Evolutionary conservation across 2,113 vertebrate species (phyloP).

Genomic region (Dermatemys mawii): DNA sequence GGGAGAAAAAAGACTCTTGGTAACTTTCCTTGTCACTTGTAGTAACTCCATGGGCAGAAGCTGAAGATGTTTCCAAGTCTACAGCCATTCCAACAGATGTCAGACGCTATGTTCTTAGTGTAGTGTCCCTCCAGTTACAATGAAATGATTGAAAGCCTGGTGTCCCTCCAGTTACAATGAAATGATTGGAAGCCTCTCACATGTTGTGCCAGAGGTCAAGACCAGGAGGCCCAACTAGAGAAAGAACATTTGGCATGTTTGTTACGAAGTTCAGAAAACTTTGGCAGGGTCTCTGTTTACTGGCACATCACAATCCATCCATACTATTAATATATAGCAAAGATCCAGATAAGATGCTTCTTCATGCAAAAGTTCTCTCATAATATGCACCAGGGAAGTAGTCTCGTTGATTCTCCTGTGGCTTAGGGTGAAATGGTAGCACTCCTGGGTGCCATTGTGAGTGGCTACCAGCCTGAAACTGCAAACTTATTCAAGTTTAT

Average conservation of each 20-base stretch:
- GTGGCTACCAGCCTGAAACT: no score
- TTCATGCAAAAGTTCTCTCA: background rate
- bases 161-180: no score
- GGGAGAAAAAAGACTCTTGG: background rate
- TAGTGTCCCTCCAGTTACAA: background rate
- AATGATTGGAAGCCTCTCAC: background rate
- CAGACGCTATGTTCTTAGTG: fast-evolving
- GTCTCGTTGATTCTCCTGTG: background rate
- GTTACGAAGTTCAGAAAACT: background rate
- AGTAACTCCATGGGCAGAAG: background rate
- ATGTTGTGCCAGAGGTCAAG: background rate
- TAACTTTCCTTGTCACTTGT: background rate
- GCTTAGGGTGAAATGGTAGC: background rate
- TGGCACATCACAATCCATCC: background rate
- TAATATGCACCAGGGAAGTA: background rate
- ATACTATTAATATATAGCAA: background rate
- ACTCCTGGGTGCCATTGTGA: background rate
- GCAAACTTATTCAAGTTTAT: background rate
- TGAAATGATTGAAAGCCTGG: background rate
- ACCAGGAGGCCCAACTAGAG: slow-evolving; percentile 4
- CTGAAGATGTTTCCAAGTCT: background rate
- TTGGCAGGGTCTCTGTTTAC: background rate
- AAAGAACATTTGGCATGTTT: background rate
- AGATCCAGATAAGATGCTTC: background rate
- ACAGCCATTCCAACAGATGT: background rate